These are phyloP conservation scores for Cheilosia variabilis DNA, from an alignment of 2,888 invertebrate genomes.

Conservation along the genomic window DNA sequence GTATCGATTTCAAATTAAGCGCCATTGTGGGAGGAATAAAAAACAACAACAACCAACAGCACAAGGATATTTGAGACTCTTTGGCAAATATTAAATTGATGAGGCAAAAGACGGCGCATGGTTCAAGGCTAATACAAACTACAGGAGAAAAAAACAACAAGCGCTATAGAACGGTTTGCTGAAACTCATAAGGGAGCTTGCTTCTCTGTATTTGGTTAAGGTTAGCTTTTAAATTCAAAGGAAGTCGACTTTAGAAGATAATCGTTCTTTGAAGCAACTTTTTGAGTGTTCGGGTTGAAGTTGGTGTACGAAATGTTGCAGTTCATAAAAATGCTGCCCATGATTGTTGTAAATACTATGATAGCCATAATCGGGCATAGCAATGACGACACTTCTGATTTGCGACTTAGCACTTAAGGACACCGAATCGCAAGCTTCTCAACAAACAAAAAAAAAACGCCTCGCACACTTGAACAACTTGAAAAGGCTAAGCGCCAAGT, in stretches of 20 bases:
- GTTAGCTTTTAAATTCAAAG: not conserved
- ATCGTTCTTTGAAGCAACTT: too few species aligned
- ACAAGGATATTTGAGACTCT: constrained; percentile 24
- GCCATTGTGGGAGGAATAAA: constrained; percentile 10
- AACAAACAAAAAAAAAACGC: too few species aligned
- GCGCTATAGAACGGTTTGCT: constrained; percentile 29
- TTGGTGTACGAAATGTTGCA: too few species aligned
- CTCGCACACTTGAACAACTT: too few species aligned
- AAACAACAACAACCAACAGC: constrained; percentile 8
- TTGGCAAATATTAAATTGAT: constrained; percentile 50
- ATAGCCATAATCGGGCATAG: too few species aligned
- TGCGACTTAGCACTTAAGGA: too few species aligned
- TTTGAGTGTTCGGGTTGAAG: not conserved
- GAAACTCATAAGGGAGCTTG: not conserved
- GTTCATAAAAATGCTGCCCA: too few species aligned
- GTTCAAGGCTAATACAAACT: constrained; percentile 1
- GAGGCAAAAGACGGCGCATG: constrained; percentile 32
- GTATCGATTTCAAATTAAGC: constrained; percentile 68
- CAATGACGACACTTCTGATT: too few species aligned
- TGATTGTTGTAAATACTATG: too few species aligned
- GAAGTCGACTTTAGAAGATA: too few species aligned
- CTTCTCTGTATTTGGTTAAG: not conserved
- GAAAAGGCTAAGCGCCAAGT: too few species aligned
- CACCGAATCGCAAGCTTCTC: too few species aligned
- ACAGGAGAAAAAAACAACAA: not conserved